Percentiles rank a stretch among this genome's conserved stretches.
Evolutionary conservation across 2,797 vertebrate species (phyloP).

Genomic region (Pempheris klunzingeri): DNA sequence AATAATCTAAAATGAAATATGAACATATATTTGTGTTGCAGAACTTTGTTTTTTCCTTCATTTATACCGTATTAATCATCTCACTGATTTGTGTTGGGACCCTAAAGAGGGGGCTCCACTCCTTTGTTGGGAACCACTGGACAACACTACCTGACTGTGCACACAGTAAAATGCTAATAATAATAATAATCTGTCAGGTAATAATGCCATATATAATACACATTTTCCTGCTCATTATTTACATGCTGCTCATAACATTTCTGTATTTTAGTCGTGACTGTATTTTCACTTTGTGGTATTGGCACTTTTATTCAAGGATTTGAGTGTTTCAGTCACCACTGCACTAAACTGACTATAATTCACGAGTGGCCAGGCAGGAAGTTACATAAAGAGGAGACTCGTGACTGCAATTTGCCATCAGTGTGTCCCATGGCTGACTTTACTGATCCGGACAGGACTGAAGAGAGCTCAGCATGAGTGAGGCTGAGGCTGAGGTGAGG

Average conservation of each 20-base stretch:
- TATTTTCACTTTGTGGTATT: neutral
- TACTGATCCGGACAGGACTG: neutral
- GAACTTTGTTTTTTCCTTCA: neutral
- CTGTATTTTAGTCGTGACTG: neutral
- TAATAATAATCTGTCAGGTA: neutral
- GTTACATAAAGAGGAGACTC: conserved; percentile 43
- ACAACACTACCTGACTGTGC: neutral
- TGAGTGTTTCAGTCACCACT: neutral
- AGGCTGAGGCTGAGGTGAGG: too few species aligned
- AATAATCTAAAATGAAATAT: neutral
- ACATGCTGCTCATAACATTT: neutral
- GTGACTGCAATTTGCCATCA: conserved; percentile 55
- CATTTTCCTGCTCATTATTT: neutral
- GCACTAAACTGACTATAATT: neutral
- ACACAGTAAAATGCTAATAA: neutral
- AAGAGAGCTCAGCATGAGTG: neutral
- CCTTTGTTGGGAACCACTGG: too few species aligned
- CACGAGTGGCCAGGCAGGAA: conserved; percentile 50
- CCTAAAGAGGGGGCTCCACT: neutral
- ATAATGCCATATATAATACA: neutral
- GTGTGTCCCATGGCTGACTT: neutral
- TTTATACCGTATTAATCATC: neutral
- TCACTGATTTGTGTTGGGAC: neutral
- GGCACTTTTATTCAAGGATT: neutral
- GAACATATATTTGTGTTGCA: neutral